These are phyloP conservation scores for Neopelma chrysocephalum DNA, from an alignment of 2,797 vertebrate species.

Conservation along the genomic window DNA sequence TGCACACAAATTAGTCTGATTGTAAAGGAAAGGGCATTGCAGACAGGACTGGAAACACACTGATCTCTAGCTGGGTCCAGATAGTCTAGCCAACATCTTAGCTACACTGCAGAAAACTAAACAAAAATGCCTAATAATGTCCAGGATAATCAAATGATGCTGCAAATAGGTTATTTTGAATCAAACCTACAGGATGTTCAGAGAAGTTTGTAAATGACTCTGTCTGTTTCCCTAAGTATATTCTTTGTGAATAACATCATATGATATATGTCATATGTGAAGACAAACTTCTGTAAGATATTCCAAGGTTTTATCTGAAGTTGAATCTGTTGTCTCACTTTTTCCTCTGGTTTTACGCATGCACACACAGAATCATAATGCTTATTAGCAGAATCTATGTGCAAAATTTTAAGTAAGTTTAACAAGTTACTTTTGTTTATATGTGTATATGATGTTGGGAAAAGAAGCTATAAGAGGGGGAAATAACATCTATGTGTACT, in stretches of 20 bases:
- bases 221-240: background rate
- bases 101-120: background rate
- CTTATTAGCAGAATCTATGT: background rate
- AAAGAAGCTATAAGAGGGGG: background rate
- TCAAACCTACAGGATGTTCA: background rate
- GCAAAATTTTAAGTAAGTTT: background rate
- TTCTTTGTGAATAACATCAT: background rate
- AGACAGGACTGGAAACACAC: conserved; percentile 9
- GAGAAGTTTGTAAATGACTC: background rate
- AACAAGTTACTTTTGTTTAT: background rate
- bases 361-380: background rate
- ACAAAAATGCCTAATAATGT: background rate
- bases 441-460: background rate
- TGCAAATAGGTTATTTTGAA: background rate
- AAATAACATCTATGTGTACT: background rate
- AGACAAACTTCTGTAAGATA: conserved; percentile 6
- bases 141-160: background rate
- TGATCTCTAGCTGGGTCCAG: background rate
- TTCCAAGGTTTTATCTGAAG: conserved; percentile 9
- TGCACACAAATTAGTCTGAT: background rate
- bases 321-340: background rate
- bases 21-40: background rate
- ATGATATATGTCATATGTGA: background rate
- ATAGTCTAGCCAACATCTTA: background rate
- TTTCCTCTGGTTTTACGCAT: background rate